Evolutionary conservation across 2,888 invertebrate species (phyloP), one percentile per base, ranked within the genome.

Genomic region (Kuschelorhynchus macadamiae): DNA sequence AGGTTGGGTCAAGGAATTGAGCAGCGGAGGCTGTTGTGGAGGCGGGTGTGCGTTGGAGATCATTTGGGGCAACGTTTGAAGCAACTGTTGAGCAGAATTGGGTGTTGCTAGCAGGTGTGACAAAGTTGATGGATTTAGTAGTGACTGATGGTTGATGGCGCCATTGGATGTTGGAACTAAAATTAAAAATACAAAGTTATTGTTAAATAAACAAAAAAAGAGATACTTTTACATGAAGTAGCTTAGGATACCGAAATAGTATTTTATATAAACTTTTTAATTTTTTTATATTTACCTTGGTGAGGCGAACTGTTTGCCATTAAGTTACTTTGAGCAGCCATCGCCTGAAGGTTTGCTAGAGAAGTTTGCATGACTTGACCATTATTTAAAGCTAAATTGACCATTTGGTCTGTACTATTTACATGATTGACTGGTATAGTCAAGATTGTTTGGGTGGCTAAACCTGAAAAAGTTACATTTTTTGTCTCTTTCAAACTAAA

Each of bases 361-460:
- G 94, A 93, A 20, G 94, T 94, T 30, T 93, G 92, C 17, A 94
- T 91, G 42, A 94, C 92, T 85, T 94, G 94, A 25, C 94, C 94
- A 82, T 93, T 94, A 83, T 91, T 92, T 72, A 94, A 87, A 3
- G 93, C 92, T 78, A 94, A 84, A 81, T 94, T 92, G 21, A 92
- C 91, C 89, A 92, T 91, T 80, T 88, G 88, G 79, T 88, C 88
- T 75, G 85, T 85, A 74, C 84, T 84, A 85, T 93, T 93, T 74
- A 94, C 92, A 85, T 94, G 93, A 85, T 92, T 94, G 68, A 97
- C 94, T 60, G 97, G 97, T 81, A 97, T 97, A 74, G 97, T 96
- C 77, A 97, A 87, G 81, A 97, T 96, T 79, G 97, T 97, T 86
- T 97, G 97, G 55, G 96, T 94, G 59, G 96, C 95, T 81, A 97